Evolutionary conservation across 2,888 invertebrate genomes (phyloP), one percentile per base, ranked within the genome.

Genomic region (Minunthozetes semirufus): DNA sequence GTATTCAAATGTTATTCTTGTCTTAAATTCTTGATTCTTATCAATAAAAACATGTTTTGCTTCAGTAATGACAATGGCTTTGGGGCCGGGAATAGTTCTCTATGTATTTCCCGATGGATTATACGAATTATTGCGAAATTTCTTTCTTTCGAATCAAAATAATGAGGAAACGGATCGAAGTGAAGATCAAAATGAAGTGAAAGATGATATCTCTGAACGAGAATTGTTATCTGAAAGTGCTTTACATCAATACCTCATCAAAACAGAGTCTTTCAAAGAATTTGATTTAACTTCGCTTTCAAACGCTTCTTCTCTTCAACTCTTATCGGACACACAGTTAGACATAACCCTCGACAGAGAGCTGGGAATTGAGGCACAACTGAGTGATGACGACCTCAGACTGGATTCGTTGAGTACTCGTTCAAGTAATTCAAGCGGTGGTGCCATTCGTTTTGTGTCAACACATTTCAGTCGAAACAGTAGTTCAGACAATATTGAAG

Each of bases 81-180:
- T 81, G 79, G 81, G 81, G 75, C 79, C 82, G 13, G 82, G 82
- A 68, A 80, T 81, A 76, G 78, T 78, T n/a, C 74, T 82, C 29
- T 80, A 80, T 72, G 76, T 81, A 38, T 76, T 79, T 48, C 78
- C 80, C 22, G 66, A 66, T 27, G 63, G 63, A 15, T 63, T 63
- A n/a, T 63, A 33, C 33, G 63, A 63, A 9, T 17, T 33, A 3
- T 9, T 63, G 13, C 29, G 22, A 63, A 22, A 56, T 22, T 53
- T 13, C 19, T 53, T 61, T 15, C 17, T 61, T 25, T 8, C 22
- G 3, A 25, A 61, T 11, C 61, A 5, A 25, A 61, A 61, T 11
- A 25, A 29, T 33, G 63, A 63, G 11, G 33, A 29, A 6, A 19
- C 5, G 5, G 63, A 27, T 19, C 8, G 17, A 25, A 63, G 25